Base-by-base conservation (phyloP, 1,140 invertebrate genomes). In the Marisa cornuarietis region DNA sequence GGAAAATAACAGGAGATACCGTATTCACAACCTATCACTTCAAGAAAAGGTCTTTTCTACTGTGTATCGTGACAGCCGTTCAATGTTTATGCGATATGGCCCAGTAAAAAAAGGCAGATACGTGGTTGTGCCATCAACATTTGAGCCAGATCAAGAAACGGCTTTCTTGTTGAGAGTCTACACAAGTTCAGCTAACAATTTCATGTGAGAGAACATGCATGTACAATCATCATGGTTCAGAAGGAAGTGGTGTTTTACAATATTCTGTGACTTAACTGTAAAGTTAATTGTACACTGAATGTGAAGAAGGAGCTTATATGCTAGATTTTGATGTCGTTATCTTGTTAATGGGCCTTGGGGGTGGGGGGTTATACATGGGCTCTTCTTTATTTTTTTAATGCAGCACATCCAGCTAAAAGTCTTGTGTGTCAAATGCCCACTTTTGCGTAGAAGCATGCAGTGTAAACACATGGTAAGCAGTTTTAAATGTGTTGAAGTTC, bases 41-140 rank as follows among this genome's bases (percentile, higher is more conserved):
- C 89, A 91, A 69, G 87, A 91, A 73, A 87, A 88, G 51, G 86
- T 91, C 9, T 89, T 86, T 51, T 92, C 90, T 9, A 92, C 92
- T n/a, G 91, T 92, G 54, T 93, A 93, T 85, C 90, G 91, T 22
- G 90, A 92, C 84, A 92, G 91, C 75, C 86, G 93, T 24, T 92
- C 92, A 63, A 91, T 94, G 42, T 93, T 93, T 83, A 88, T 91
- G 71, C 84, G 88, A 16, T 68, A 82, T 72, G 81, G 86, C 9
- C 89, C 85, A 26, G 81, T 94, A 5, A 86, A 89, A 22, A 90
- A 91, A 79, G 94, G 94, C 9, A 90, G 93, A 22, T 94, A 95
- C 88, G 90, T 94, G 9, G 86, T 95, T 18, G 85, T 95, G 7
- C 93, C 94, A 8, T 93, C 93, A 26, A 94, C 93, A 7, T 94